Evolutionary conservation across 1,140 invertebrate species (phyloP).

Genomic region (Zaprionus vittiger): DNA sequence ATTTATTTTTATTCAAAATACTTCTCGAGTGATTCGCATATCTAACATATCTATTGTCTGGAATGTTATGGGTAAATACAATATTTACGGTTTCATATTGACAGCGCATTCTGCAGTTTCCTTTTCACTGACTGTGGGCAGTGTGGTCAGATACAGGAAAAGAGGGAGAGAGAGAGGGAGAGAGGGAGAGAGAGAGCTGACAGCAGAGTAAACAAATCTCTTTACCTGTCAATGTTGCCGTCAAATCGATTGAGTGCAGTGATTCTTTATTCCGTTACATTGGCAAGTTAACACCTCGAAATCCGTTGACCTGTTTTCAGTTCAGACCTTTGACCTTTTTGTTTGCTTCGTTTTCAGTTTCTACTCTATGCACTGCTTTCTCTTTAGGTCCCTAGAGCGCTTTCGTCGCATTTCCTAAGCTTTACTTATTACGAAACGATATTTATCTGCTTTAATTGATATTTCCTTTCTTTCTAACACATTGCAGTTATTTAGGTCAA

Average conservation of each 20-base stretch:
- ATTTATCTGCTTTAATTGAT: slow-evolving; percentile 57
- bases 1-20: slow-evolving; percentile 24
- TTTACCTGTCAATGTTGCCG: neutral
- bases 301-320: slow-evolving; percentile 2
- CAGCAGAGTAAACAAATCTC: slow-evolving; percentile 8
- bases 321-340: slow-evolving; percentile 18
- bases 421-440: slow-evolving; percentile 12
- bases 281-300: slow-evolving; percentile 9
- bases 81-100: slow-evolving; percentile 27
- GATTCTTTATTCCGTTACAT: slow-evolving; percentile 19
- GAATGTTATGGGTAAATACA: slow-evolving; percentile 22
- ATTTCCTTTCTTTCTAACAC: slow-evolving; percentile 18
- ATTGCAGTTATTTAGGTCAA: slow-evolving; percentile 41
- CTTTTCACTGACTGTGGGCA: neutral
- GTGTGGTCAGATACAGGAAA: too few relatives aligned
- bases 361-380: slow-evolving; percentile 13
- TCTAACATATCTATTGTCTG: slow-evolving; percentile 4
- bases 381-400: slow-evolving; percentile 36
- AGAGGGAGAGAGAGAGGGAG: neutral
- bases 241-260: slow-evolving; percentile 18
- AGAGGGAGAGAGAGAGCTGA: neutral
- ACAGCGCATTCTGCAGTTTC: neutral
- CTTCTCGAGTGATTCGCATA: slow-evolving; percentile 27
- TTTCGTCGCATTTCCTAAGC: slow-evolving; percentile 28
- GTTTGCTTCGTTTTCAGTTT: slow-evolving; percentile 5